Conservation (phyloP, 2,888 invertebrate species). For the Leucophenga maculata region DNA sequence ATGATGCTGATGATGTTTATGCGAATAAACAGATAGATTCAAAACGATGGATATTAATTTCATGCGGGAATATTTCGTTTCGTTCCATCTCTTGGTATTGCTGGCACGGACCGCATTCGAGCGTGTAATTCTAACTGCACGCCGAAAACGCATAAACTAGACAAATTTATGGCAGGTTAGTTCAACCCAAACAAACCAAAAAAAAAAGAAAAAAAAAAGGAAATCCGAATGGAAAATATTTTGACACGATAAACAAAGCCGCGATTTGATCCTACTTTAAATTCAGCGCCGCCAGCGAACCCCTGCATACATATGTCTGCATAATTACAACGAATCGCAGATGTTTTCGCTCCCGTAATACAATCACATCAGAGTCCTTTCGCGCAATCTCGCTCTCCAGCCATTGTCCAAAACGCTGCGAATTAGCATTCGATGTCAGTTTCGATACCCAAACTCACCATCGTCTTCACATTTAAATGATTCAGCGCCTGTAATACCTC, state of each 20-base stretch:
- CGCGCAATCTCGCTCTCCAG: constrained; percentile 11
- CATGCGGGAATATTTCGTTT: constrained; percentile 17
- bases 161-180: constrained; percentile 50
- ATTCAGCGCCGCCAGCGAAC: constrained; percentile 47
- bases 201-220: background rate
- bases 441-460: constrained; percentile 24
- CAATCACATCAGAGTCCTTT: constrained; percentile 24
- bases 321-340: constrained; percentile 62
- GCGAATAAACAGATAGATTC: constrained; percentile 8
- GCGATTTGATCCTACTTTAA: constrained; percentile 62
- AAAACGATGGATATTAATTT: constrained; percentile 1
- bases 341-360: constrained; percentile 48
- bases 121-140: constrained; percentile 41
- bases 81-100: constrained; percentile 34
- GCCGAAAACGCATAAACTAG: constrained; percentile 43
- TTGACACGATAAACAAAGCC: constrained; percentile 59
- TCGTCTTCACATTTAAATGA: constrained; percentile 11
- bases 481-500: background rate
- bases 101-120: constrained; percentile 36
- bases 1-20: constrained; percentile 37
- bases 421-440: constrained; percentile 35
- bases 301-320: constrained; percentile 49
- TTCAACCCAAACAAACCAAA: constrained; percentile 33
- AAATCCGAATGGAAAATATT: constrained; percentile 48
- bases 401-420: constrained; percentile 12